Base-by-base conservation (phyloP, 30 jellyfish, hydroid and myxozoan species). In the Mastigias papua region DNA sequence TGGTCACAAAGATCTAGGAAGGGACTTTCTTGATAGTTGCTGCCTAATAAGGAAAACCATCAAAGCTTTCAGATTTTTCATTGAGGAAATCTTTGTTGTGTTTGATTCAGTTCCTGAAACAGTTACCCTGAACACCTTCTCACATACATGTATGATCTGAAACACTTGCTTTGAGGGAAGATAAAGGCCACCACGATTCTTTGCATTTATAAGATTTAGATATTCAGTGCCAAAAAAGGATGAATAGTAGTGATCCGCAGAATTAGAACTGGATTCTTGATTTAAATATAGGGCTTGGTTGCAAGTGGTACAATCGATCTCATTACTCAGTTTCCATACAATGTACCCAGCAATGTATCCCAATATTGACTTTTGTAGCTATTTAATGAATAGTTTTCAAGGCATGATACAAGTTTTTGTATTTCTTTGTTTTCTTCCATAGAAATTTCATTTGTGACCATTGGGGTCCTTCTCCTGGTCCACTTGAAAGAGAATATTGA, bases 261-360 rank as follows among this genome's bases (percentile, higher is more conserved):
- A 26, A 16, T n/a, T 31, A 30, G 50, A 21, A 11, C 13, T 34
- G 26, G 26, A 25, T 28, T 69, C 80, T 25, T 25, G 50, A 30
- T 69, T 69, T 30, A 34, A 69, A 30, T 28, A 28, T 9, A 69
- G 80, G 30, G 80, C 80, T 34, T 69, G 30, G 27, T 30, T 69
- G 67, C 93, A 85, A 28, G 71, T 42, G 31, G 65, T 21, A 57
- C 91, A 85, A 28, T 61, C 0, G 23, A 86, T 35, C 76, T 75
- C 46, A 57, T n/a, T 25, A 46, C 54, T 23, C 30, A 86, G 37
- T 50, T 50, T 61, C 22, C 86, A 13, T 22, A 86, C 96, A 37
- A 86, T 86, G 61, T 28, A 76, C 10, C 96, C 94, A 28, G 96
- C 89, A 48, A 86, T 77, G 54, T 86, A 76, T 11, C 87, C 91